These are phyloP conservation scores for Symphodus melops DNA, from an alignment of 2,113 vertebrate species.

Conservation along the genomic window DNA sequence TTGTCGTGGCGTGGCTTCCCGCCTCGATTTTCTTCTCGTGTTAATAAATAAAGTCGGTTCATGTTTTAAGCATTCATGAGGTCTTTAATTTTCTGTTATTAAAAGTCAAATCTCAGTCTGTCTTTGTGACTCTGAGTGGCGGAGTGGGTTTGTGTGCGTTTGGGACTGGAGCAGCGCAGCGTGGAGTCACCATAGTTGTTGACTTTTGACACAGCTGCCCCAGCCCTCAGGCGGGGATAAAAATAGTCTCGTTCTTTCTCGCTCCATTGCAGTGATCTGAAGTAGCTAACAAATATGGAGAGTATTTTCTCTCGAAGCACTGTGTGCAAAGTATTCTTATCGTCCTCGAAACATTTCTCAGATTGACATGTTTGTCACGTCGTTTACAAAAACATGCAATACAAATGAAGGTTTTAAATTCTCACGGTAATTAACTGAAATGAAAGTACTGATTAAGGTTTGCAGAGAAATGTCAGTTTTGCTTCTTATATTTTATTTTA, in stretches of 20 bases:
- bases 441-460: neutral
- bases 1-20: neutral
- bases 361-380: too few relatives aligned
- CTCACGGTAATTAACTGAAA: neutral
- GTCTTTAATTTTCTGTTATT: neutral
- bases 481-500: too few relatives aligned
- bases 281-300: conserved; percentile 43
- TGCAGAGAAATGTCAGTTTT: too few relatives aligned
- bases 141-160: conserved; percentile 40
- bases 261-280: conserved; percentile 56
- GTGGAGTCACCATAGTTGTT: conserved; percentile 74
- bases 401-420: neutral
- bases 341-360: neutral
- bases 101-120: conserved; percentile 5
- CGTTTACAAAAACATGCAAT: neutral
- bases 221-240: conserved; percentile 73
- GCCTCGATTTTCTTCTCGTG: neutral
- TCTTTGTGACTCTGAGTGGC: neutral
- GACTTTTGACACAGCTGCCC: conserved; percentile 81
- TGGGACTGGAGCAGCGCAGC: conserved; percentile 52
- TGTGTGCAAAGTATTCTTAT: neutral
- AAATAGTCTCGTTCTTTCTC: conserved; percentile 73
- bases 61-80: neutral
- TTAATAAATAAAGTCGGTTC: neutral
- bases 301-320: neutral